These are phyloP conservation scores for Anser cygnoides DNA, from an alignment of 2,113 vertebrate species.

Conservation along the genomic window DNA sequence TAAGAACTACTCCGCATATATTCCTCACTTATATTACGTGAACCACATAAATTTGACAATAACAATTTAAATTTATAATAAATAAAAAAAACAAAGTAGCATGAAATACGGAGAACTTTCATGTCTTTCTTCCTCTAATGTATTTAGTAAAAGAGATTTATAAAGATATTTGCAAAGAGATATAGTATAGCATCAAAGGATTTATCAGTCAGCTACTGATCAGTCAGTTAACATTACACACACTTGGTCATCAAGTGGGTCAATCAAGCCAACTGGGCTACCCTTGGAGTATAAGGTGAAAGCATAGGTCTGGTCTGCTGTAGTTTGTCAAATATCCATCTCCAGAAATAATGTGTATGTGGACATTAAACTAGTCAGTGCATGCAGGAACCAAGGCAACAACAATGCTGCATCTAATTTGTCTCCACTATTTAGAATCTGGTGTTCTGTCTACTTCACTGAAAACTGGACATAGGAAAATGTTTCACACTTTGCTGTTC, in stretches of 20 bases:
- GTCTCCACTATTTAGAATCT: neutral
- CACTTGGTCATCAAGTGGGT: neutral
- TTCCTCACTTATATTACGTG: neutral
- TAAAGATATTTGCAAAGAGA: neutral
- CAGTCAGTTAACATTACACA: rapidly evolving
- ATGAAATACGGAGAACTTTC: neutral
- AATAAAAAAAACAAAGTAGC: neutral
- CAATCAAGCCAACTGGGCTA: neutral
- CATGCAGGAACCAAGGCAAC: neutral
- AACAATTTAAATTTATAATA: no score
- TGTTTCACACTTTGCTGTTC: neutral
- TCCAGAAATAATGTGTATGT: neutral
- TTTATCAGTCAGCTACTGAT: neutral
- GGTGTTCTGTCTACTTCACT: neutral
- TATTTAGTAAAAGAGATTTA: neutral
- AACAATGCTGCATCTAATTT: neutral
- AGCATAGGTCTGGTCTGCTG: neutral
- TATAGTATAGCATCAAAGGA: neutral
- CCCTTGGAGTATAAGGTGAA: neutral
- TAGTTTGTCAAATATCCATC: neutral
- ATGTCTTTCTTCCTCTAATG: neutral
- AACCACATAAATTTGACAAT: neutral
- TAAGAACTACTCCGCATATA: neutral
- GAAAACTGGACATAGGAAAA: neutral
- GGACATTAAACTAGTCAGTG: neutral